Evolutionary conservation across 2,797 vertebrate species (phyloP).

Genomic region (Threskiornis aethiopicus): DNA sequence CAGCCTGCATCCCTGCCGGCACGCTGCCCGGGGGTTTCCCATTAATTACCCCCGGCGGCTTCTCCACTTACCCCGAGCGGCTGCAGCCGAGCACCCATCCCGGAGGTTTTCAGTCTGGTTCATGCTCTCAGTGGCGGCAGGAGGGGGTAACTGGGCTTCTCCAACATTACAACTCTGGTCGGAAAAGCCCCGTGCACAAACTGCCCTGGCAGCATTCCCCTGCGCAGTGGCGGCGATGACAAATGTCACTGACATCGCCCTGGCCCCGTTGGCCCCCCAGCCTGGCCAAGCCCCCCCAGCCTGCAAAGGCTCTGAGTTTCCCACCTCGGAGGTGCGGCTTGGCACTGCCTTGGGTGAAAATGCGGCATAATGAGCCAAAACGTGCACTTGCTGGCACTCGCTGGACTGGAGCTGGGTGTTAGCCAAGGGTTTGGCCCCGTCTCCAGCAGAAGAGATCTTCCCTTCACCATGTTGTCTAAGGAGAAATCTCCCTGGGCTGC

Average conservation of each 20-base stretch:
- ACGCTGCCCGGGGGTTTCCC: neutral
- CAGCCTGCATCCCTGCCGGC: neutral
- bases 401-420: neutral
- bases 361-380: neutral
- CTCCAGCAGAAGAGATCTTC: neutral
- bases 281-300: neutral
- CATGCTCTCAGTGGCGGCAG: accelerated
- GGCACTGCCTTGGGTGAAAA: slow-evolving; percentile 2
- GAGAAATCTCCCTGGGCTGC: neutral
- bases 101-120: accelerated
- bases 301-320: neutral
- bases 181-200: neutral
- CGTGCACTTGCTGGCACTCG: neutral
- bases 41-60: neutral
- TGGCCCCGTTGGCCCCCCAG: neutral
- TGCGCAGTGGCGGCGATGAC: slow-evolving; percentile 64
- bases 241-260: slow-evolving; percentile 64
- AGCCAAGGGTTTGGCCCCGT: neutral
- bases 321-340: neutral
- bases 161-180: accelerated
- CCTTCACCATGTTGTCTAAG: neutral
- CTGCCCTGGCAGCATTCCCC: neutral
- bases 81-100: neutral
- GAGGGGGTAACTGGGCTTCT: neutral
- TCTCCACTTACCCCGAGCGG: accelerated